phyloP scores from a whole-genome alignment of 2,888 invertebrate species.

The Drosophila kanekoi region DNA sequence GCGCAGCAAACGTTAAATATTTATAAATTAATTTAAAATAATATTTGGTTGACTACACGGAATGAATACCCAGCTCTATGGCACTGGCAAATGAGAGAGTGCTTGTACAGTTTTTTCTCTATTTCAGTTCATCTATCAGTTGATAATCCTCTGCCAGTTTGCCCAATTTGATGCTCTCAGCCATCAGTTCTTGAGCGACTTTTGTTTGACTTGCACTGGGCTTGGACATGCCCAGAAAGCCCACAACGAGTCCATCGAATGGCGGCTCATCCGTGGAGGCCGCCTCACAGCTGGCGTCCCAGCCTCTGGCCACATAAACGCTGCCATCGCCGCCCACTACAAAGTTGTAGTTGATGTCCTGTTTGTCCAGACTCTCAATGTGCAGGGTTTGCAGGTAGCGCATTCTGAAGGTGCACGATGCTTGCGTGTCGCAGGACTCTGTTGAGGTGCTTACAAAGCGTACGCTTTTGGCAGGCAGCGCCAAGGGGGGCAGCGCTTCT shows the following conservation, averaged over 20 bases:
- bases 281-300: conserved; percentile 88
- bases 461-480: conserved; percentile 46
- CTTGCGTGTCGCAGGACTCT: conserved; percentile 52
- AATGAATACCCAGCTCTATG: conserved; percentile 1
- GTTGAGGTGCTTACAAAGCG: conserved; percentile 46
- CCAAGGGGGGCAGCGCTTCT: conserved; percentile 22
- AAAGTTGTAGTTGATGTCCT: conserved; percentile 91
- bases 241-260: conserved; percentile 87
- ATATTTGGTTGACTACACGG: conserved; percentile 19
- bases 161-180: conserved; percentile 87
- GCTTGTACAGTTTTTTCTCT: conserved; percentile 65
- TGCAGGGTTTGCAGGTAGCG: conserved; percentile 88
- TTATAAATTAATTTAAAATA: conserved; percentile 8
- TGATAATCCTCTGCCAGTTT: conserved; percentile 88
- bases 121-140: conserved; percentile 88
- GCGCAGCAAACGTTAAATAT: conserved; percentile 58
- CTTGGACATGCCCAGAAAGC: conserved; percentile 88
- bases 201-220: conserved; percentile 85
- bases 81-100: conserved; percentile 5
- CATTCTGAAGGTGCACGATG: conserved; percentile 86
- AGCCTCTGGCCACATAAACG: conserved; percentile 90
- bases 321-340: conserved; percentile 91
- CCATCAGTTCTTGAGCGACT: conserved; percentile 87
- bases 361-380: conserved; percentile 87
- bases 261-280: conserved; percentile 69